Percentiles rank a stretch among this genome's conserved stretches.
These are phyloP conservation scores for Xylocopa sonorina DNA, from an alignment of 1,140 invertebrate genomes.

Conservation along the genomic window DNA sequence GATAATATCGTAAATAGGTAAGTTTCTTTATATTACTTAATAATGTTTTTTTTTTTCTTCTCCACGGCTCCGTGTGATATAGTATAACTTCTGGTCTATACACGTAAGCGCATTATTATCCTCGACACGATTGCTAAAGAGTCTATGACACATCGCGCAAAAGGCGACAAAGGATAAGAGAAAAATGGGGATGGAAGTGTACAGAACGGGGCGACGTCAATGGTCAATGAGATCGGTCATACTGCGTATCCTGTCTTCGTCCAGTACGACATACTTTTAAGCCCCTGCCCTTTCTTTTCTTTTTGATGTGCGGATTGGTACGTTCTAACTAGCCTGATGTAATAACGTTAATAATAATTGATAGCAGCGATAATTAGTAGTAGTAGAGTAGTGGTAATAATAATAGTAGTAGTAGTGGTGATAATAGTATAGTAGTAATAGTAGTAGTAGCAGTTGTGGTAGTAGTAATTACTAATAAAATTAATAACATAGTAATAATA, in stretches of 20 bases:
- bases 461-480: slow-evolving; percentile 59
- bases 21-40: slow-evolving; percentile 71
- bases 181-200: slow-evolving; percentile 70
- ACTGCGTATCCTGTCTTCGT: slow-evolving; percentile 57
- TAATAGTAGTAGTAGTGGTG: slow-evolving; percentile 72
- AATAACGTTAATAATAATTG: slow-evolving; percentile 74
- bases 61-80: slow-evolving; percentile 72
- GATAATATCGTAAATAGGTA: slow-evolving; percentile 75
- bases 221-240: slow-evolving; percentile 81
- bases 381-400: slow-evolving; percentile 71
- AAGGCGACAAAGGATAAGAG: slow-evolving; percentile 57
- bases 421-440: slow-evolving; percentile 67
- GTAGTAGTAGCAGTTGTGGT: slow-evolving; percentile 67
- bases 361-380: slow-evolving; percentile 74
- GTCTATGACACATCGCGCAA: slow-evolving; percentile 67
- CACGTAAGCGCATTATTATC: slow-evolving; percentile 79
- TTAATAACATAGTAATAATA: slow-evolving; percentile 65
- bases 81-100: slow-evolving; percentile 75
- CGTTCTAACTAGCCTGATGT: slow-evolving; percentile 72
- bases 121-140: slow-evolving; percentile 76
- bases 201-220: slow-evolving; percentile 73
- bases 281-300: slow-evolving; percentile 51
- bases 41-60: slow-evolving; percentile 64
- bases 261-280: slow-evolving; percentile 69
- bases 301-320: slow-evolving; percentile 68